Conservation (phyloP, 2,113 vertebrate species). For the Procapra przewalskii region DNA sequence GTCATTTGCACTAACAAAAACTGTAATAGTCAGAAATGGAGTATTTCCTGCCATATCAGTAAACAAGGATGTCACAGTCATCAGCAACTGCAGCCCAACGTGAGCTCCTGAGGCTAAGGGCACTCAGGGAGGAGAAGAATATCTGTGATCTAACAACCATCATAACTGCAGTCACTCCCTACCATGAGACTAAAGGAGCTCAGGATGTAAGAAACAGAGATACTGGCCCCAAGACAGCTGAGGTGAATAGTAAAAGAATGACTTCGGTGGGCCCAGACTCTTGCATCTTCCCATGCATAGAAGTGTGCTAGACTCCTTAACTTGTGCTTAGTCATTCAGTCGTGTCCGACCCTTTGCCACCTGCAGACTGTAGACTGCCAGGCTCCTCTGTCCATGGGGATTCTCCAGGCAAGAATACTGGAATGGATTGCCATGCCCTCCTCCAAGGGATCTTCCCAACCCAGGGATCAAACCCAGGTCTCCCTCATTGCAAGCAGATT, state of each 20-base stretch:
- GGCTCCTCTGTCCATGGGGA: no score
- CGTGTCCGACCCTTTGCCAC: rapidly evolving
- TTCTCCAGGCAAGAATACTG: no score
- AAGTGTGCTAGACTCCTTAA: not conserved
- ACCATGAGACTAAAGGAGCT: not conserved
- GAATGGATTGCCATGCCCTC: no score
- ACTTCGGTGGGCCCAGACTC: rapidly evolving
- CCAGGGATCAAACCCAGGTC: not conserved
- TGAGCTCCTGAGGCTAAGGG: not conserved
- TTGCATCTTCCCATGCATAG: not conserved
- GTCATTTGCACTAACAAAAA: not conserved
- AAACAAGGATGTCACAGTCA: not conserved
- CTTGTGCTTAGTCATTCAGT: not conserved
- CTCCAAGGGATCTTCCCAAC: no score
- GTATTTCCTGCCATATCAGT: not conserved
- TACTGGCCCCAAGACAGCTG: not conserved
- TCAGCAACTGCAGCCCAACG: not conserved
- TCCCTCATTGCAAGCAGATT: rapidly evolving
- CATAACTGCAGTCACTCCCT: not conserved
- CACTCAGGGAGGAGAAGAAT: not conserved
- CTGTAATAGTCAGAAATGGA: not conserved
- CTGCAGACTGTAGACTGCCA: rapidly evolving
- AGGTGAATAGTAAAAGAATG: not conserved
- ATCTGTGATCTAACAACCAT: not conserved
- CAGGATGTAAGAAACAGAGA: not conserved